Evolutionary conservation across 2,888 invertebrate species (phyloP), one percentile per base, ranked within the genome.

Genomic region (Melipona beecheii): DNA sequence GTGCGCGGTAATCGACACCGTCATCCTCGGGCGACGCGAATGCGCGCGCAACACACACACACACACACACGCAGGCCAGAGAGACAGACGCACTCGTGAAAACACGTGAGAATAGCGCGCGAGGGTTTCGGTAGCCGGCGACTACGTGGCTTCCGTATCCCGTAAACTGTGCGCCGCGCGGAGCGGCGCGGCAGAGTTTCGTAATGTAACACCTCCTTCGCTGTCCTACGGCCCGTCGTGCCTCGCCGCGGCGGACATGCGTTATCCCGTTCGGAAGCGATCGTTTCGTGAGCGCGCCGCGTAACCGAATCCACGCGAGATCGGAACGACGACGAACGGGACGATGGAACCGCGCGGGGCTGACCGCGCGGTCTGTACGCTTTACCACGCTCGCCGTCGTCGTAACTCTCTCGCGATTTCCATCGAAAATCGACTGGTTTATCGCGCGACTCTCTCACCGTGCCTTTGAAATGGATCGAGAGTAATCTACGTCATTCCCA

Each of bases 51-150:
- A 43, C 43, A 43, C 43, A 43, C 43, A 9, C 43, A 43, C 9
- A 43, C 9, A 43, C 9, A 43, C 56, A 31, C n/a, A 58, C 31
- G 31, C 31, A 31, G 31, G 31, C 56, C 56, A 56, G n/a, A 31
- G 31, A 31, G 9, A 36, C 43, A 43, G 1, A 43, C 9, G 43
- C 43, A 43, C 11, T 43, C 2, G n/a, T n/a, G 11, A 43, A 43
- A 43, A 43, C 43, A 43, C 62, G 76, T 75, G 81, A 85, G 82
- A 83, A 87, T 81, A 85, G 9, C 43, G 43, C 84, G 83, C 85
- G 82, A 81, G 82, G 89, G 90, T 90, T 89, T 91, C 91, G 89
- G 91, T 89, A 91, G 91, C 87, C 86, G 74, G 49, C 69, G 77
- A 81, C 72, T 84, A 75, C 78, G 85, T 68, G 89, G 90, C 90